Evolutionary conservation across 2,888 invertebrate genomes (phyloP), one percentile per base, ranked within the genome.

Genomic region (Eupithecia subumbrata): DNA sequence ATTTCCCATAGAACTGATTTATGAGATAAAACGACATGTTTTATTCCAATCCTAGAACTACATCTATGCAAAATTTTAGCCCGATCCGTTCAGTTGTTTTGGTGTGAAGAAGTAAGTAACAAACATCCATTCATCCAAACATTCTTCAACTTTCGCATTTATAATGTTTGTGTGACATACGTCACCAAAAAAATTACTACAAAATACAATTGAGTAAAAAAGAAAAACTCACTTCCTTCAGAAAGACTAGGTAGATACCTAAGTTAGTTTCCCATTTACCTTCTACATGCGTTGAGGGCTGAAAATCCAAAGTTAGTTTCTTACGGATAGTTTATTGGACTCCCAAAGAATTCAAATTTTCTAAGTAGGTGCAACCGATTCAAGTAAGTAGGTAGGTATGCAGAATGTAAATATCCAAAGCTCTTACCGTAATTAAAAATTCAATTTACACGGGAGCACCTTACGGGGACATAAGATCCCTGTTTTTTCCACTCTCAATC

Each of bases 401-500:
- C 68, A 75, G 78, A 72, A 77, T 52, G 48, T 56, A 68, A 75
- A 73, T 68, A 73, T 70, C 40, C 71, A 73, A 71, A 52, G 78
- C 78, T 79, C 71, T 79, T 74, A 73, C 66, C 68, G 76, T 84
- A 82, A 84, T 84, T 83, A 84, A 84, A 84, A 83, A 78, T 77
- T 79, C 79, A 81, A 82, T 82, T 83, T 83, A 80, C 76, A 72
- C 78, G 71, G 74, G 72, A 79, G 78, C 81, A 78, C 80, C 78
- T 79, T 69, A 66, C 73, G 68, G 81, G 82, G 83, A 86, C 86
- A 85, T 82, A 84, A 86, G 86, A 85, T 87, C 83, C 89, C 87
- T 89, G 89, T 91, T 91, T 91, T 67, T 91, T 88, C 83, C 89
- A 84, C 85, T 85, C 88, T 87, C 90, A 92, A 92, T 92, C 91